These are phyloP conservation scores for Agelas oroides DNA, from an alignment of 37 sponge, comb jelly and placozoan genomes.

Conservation along the genomic window DNA sequence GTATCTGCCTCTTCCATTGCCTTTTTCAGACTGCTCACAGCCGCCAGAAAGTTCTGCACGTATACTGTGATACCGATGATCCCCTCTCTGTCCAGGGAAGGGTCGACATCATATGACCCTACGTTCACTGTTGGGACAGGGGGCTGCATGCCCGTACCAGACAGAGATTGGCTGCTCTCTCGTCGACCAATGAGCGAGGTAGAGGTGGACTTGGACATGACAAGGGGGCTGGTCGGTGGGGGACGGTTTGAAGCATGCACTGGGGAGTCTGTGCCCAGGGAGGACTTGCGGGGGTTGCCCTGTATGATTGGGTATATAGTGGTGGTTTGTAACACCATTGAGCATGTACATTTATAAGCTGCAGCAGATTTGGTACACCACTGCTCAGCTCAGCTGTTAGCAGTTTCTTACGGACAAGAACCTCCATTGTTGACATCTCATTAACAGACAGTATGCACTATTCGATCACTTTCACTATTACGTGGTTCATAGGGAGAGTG, in stretches of 20 bases:
- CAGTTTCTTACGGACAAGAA: too few species aligned
- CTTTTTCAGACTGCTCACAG: slow-evolving; percentile 36
- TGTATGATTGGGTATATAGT: not conserved
- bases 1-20: slow-evolving; percentile 51
- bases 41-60: slow-evolving; percentile 62
- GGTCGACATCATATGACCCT: slow-evolving; percentile 18
- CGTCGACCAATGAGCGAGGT: not conserved
- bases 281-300: slow-evolving; percentile 7
- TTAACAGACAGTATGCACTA: too few species aligned
- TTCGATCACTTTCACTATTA: too few species aligned
- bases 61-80: slow-evolving; percentile 67
- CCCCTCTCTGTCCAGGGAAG: slow-evolving; percentile 51
- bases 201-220: slow-evolving; percentile 21
- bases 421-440: too few species aligned
- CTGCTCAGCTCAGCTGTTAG: too few species aligned
- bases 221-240: slow-evolving; percentile 29
- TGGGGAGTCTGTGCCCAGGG: slow-evolving; percentile 19
- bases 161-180: not conserved
- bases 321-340: too few species aligned
- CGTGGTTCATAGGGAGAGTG: too few species aligned
- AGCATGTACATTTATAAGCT: too few species aligned
- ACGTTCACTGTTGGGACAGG: slow-evolving; percentile 48
- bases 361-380: too few species aligned
- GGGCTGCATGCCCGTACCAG: not conserved
- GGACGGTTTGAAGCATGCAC: not conserved